These are phyloP conservation scores for Ctenopoma multispine DNA, from an alignment of 2,797 vertebrate species.

Conservation along the genomic window DNA sequence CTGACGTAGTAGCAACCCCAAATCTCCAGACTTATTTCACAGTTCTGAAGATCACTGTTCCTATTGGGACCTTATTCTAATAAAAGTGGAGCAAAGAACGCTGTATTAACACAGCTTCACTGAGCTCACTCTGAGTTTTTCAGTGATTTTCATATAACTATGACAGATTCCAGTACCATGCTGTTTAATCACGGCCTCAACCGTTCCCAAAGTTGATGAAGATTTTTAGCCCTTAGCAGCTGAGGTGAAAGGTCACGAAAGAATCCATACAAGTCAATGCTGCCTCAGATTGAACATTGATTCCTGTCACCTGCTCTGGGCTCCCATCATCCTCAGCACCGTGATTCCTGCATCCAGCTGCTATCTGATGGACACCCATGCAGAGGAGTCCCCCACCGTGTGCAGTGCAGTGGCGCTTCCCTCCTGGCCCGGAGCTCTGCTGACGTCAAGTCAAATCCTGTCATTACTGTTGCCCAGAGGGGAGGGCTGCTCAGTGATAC, in stretches of 20 bases:
- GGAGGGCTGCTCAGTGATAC: constrained; percentile 34
- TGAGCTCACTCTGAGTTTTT: neutral
- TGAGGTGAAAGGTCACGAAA: constrained; percentile 52
- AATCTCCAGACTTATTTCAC: neutral
- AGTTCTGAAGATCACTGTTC: neutral
- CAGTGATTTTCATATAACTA: constrained; percentile 7
- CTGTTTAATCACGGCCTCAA: neutral
- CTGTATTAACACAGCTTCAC: neutral
- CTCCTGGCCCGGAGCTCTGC: constrained; percentile 42
- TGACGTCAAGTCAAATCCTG: constrained; percentile 43
- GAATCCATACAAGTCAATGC: constrained; percentile 38
- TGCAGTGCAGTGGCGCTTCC: constrained; percentile 22
- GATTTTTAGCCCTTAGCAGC: constrained; percentile 34
- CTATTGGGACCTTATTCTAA: neutral
- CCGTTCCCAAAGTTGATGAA: neutral
- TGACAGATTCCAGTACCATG: constrained; percentile 1
- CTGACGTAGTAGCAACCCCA: neutral
- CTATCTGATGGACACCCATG: constrained; percentile 38
- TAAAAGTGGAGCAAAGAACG: neutral
- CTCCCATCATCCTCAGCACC: constrained; percentile 35
- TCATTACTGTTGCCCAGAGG: constrained; percentile 56
- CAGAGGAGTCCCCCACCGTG: constrained; percentile 20
- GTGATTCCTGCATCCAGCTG: constrained; percentile 28
- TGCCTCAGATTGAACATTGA: constrained; percentile 46
- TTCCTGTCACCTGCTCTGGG: constrained; percentile 42